Conservation (phyloP, 2,113 vertebrate genomes). For the Aspiorhynchus laticeps region DNA sequence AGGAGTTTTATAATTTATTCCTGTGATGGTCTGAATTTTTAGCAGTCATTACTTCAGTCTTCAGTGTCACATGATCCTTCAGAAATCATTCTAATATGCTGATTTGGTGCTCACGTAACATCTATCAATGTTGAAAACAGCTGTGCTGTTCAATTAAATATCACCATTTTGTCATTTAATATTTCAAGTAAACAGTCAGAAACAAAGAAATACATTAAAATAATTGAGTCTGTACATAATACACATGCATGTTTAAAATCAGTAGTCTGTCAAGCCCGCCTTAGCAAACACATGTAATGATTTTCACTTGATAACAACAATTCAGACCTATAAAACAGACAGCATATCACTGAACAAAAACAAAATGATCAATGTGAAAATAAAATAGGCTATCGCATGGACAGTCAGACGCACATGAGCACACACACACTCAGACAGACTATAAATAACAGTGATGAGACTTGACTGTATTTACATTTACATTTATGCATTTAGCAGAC, state of each 20-base stretch:
- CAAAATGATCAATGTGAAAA: not conserved
- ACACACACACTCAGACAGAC: not conserved
- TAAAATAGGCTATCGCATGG: not conserved
- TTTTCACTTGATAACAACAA: not conserved
- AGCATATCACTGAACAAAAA: not conserved
- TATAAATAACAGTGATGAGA: slow-evolving; percentile 26
- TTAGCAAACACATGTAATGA: not conserved
- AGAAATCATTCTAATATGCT: not conserved
- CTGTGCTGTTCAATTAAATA: too few relatives aligned
- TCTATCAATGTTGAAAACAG: not conserved
- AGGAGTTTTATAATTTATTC: not conserved
- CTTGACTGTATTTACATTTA: slow-evolving; percentile 34
- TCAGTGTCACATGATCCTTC: not conserved
- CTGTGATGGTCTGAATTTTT: not conserved
- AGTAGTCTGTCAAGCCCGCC: too few relatives aligned
- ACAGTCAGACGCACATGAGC: not conserved
- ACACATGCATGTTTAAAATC: too few relatives aligned
- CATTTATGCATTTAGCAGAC: too few relatives aligned
- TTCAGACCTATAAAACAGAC: not conserved
- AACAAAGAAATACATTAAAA: too few relatives aligned
- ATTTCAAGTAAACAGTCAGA: not conserved
- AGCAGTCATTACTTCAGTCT: not conserved
- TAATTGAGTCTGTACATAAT: too few relatives aligned
- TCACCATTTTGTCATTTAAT: too few relatives aligned
- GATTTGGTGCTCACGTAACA: not conserved